phyloP scores from a whole-genome alignment of 2,888 invertebrate genomes.

The Dastarcus helophoroides region DNA sequence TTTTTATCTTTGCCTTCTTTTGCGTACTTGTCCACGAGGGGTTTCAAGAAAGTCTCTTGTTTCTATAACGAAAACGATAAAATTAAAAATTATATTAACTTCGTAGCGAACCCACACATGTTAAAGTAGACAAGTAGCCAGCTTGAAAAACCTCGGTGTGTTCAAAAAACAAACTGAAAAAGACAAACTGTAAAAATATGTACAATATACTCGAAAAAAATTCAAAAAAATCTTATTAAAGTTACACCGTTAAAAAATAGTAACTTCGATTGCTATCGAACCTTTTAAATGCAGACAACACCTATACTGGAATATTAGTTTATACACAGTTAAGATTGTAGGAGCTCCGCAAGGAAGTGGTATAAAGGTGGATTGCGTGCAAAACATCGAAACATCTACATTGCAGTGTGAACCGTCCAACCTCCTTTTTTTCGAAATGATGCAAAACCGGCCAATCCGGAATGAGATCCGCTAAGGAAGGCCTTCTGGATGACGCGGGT shows the following conservation, averaged over 20 bases:
- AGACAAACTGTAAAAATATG: conserved; percentile 18
- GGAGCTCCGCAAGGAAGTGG: not conserved
- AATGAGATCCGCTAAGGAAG: conserved; percentile 87
- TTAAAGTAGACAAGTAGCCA: conserved; percentile 16
- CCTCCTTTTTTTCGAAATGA: conserved; percentile 74
- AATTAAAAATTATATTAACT: conserved; percentile 10
- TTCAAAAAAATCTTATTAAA: conserved; percentile 12
- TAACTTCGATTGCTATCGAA: too few relatives aligned
- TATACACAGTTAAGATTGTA: conserved; percentile 5
- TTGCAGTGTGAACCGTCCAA: conserved; percentile 44
- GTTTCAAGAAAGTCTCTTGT: conserved; percentile 88
- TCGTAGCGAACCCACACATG: conserved; percentile 17
- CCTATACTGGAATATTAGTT: conserved; percentile 19
- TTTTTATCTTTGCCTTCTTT: conserved; percentile 96
- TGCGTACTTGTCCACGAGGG: conserved; percentile 85
- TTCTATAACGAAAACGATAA: conserved; percentile 49
- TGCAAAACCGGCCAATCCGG: conserved; percentile 92
- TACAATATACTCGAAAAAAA: conserved; percentile 17
- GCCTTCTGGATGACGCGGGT: conserved; percentile 56
- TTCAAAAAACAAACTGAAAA: conserved; percentile 29
- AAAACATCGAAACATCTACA: conserved; percentile 19
- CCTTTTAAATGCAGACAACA: conserved; percentile 32
- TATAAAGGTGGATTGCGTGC: not conserved
- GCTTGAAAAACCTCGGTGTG: conserved; percentile 27
- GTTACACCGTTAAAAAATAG: conserved; percentile 10